Percentiles rank a stretch among this genome's conserved stretches.
Evolutionary conservation across 1,140 invertebrate species (phyloP).

Genomic region (Rhynchophorus ferrugineus): DNA sequence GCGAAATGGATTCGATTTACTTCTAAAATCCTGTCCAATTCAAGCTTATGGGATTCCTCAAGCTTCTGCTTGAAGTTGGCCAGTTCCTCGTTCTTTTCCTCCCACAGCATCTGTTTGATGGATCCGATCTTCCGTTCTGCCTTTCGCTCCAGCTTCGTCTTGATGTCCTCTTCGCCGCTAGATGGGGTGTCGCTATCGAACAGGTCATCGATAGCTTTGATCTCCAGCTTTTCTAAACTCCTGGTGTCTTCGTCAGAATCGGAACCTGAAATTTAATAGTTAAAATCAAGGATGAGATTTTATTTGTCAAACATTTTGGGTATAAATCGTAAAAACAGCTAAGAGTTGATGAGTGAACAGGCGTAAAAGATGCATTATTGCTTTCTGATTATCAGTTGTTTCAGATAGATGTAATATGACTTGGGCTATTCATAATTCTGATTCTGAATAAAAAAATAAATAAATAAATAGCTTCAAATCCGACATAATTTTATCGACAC

Average conservation of each 20-base stretch:
- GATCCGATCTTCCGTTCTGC: conserved; percentile 46
- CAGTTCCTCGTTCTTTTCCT: conserved; percentile 39
- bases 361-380: too few relatives aligned
- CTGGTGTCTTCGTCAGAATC: conserved; percentile 50
- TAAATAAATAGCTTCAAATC: too few relatives aligned
- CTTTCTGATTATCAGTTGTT: too few relatives aligned
- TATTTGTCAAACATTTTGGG: too few relatives aligned
- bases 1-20: neutral
- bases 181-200: conserved; percentile 26
- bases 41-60: conserved; percentile 45
- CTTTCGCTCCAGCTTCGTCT: conserved; percentile 44
- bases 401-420: too few relatives aligned
- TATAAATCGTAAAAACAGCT: too few relatives aligned
- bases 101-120: conserved; percentile 34
- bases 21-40: conserved; percentile 47
- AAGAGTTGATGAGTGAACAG: too few relatives aligned
- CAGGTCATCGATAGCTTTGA: conserved; percentile 24
- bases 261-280: conserved; percentile 23
- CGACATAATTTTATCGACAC: too few relatives aligned
- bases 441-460: too few relatives aligned
- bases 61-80: conserved; percentile 39
- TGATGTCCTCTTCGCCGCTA: conserved; percentile 22
- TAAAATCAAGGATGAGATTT: neutral
- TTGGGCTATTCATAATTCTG: too few relatives aligned
- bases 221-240: conserved; percentile 39